Evolutionary conservation across 2,113 vertebrate species (phyloP), one percentile per base, ranked within the genome.

Genomic region (Chascanopsetta lugubris): DNA sequence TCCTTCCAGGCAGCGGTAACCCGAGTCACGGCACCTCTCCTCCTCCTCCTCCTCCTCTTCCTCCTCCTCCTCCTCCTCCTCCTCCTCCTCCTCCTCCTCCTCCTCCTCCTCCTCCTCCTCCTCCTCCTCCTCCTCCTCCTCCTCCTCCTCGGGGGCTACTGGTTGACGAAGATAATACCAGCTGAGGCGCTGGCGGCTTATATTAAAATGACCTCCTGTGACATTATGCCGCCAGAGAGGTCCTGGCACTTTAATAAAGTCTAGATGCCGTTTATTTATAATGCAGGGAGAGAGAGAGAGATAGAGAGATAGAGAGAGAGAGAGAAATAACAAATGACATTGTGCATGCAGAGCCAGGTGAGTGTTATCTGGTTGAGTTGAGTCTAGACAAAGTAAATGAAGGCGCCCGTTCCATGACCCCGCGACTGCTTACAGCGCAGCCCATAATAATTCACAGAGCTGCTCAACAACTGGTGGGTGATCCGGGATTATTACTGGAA

Each of bases 201-300:
- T 92, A 92, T 92, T 92, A 92, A 89, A 91, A 92, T 90, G 89
- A 93, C 91, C 89, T 89, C 85, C 82, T 72, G 76, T 88, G 86
- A 90, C 89, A 85, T 89, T 84, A 84, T 72, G 73, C 87, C 72
- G 69, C 65, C 77, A 81, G 83, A 85, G 82, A 91, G 85, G 87
- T 75, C 69, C 57, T 62, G 51, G 75, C 70, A 75, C 83, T 85
- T 87, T 85, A 87, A 86, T 85, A 85, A 79, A 87, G 85, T 80
- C 85, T 82, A 60, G 78, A 73, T 84, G 77, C 85, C 82, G 87
- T 91, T 82, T 90, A 83, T 79, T 90, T 87, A 74, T 86, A 91
- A 92, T 90, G 85, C 83, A 91, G 84, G 62, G 73, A 51, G 34
- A 61, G 40, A 72, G 58, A 38, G 12, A 20, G 6, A 62, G 49